Base-by-base conservation (phyloP, 2,113 vertebrate genomes). In the Hemichromis elongatus region DNA sequence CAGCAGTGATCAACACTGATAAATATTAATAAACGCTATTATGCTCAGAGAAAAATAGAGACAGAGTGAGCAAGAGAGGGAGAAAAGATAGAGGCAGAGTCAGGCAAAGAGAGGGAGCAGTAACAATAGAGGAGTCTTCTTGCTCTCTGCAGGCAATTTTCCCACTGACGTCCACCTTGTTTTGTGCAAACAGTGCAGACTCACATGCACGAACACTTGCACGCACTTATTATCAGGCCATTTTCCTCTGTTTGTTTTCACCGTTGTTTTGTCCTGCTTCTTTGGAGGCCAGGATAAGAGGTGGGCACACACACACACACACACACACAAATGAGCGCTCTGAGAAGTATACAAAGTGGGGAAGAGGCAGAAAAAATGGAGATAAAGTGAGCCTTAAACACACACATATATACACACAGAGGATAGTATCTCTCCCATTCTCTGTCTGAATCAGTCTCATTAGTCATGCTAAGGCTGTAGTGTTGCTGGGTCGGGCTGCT, bases 1-100 rank as follows among this genome's bases (percentile, higher is more conserved):
- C 85, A 89, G 82, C 81, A 83, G 89, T 92, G 90, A 95, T 94
- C 84, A 93, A 73, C 89, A 77, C 79, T 85, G 87, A 93, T 94
- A 90, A 91, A 94, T 91, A 93, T 93, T 91, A 93, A 94, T 92
- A 92, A 90, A 92, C 81, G 80, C 81, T 81, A 92, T 92, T 89
- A 91, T 90, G 79, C 81, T 77, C 28, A 52, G 78, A 85, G 61
- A 83, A 85, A 90, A 80, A 83, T n/a, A 77, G 53, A 88, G 73
- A 86, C 37, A 52, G 77, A 55, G 57, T 5, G 42, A 83, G 57
- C 1, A 19, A 81, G 63, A 63, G 40, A 37, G 40, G 42, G 57
- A 28, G 24, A 79, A 54, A 24, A 50, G 30, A 77, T 28, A 79
- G 21, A 63, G 35, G 45, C 18, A 78, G 26, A 85, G 45, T 24